phyloP scores from a whole-genome alignment of 2,797 vertebrate species.

The Malacoraja senta region DNA sequence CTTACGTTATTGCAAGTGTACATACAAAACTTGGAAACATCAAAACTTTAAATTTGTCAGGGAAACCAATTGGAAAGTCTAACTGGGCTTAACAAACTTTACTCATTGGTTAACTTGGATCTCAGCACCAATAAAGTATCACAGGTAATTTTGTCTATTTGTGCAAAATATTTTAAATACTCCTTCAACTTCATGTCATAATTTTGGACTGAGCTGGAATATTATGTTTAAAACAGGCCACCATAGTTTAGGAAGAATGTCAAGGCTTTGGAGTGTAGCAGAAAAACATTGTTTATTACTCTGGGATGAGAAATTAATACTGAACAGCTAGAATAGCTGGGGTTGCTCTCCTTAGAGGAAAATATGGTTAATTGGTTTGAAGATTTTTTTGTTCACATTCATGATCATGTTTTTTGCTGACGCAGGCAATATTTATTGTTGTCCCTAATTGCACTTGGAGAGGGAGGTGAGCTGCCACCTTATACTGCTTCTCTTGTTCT shows the following conservation, averaged over 20 bases:
- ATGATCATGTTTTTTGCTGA: no score
- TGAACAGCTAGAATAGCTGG: neutral
- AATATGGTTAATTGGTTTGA: no score
- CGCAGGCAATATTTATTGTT: no score
- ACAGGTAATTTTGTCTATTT: constrained; percentile 63
- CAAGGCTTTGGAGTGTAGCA: neutral
- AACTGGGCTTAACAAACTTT: constrained; percentile 82
- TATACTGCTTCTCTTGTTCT: no score
- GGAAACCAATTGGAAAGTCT: constrained; percentile 82
- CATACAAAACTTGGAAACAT: constrained; percentile 92
- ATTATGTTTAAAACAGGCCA: neutral
- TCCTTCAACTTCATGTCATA: no score
- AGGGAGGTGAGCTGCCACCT: no score
- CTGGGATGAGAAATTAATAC: neutral
- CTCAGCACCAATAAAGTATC: constrained; percentile 80
- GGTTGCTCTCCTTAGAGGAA: neutral
- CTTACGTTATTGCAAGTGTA: constrained; percentile 72
- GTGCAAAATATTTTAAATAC: neutral
- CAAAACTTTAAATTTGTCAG: constrained; percentile 85
- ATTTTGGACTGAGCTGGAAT: no score
- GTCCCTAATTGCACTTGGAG: no score
- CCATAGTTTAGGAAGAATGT: neutral
- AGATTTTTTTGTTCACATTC: no score
- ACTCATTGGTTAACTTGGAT: constrained; percentile 90
- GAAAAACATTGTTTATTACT: neutral